A percentile compares a stretch with the other conserved stretches of the same genome.
These are phyloP conservation scores for Ciconia stormi DNA, from an alignment of 2,113 vertebrate genomes.

Conservation along the genomic window DNA sequence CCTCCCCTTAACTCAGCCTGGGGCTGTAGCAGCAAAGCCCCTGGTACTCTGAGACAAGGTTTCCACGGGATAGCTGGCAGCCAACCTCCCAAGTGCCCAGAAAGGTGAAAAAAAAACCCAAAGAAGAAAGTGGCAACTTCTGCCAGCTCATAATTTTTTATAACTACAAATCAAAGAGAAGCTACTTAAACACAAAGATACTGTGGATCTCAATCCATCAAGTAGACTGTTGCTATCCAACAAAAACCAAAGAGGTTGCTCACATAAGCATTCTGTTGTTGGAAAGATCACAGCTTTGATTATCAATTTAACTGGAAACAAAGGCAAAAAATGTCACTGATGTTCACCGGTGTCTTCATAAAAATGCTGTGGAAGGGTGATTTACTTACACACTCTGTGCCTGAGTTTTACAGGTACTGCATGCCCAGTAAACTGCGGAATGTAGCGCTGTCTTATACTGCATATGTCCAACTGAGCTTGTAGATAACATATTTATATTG, in stretches of 20 bases:
- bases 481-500: not conserved
- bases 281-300: not conserved
- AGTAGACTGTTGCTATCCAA: not conserved
- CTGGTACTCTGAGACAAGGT: too few relatives aligned
- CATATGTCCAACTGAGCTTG: not conserved
- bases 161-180: not conserved
- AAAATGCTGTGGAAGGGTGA: not conserved
- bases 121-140: not conserved
- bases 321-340: not conserved
- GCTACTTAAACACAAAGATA: not conserved
- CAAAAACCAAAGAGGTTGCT: not conserved
- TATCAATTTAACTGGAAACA: not conserved
- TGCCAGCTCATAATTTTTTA: not conserved
- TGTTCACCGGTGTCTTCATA: not conserved
- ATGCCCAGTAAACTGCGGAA: not conserved
- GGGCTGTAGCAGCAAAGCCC: not conserved
- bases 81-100: not conserved
- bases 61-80: rapidly evolving
- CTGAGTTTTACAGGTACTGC: not conserved
- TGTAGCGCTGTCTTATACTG: not conserved
- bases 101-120: not conserved
- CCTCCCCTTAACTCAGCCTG: not conserved
- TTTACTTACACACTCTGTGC: not conserved
- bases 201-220: not conserved
- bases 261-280: not conserved